phyloP scores from a whole-genome alignment of 35 echinoderm and acorn worm genomes.

The Hemicentrotus pulcherrimus region DNA sequence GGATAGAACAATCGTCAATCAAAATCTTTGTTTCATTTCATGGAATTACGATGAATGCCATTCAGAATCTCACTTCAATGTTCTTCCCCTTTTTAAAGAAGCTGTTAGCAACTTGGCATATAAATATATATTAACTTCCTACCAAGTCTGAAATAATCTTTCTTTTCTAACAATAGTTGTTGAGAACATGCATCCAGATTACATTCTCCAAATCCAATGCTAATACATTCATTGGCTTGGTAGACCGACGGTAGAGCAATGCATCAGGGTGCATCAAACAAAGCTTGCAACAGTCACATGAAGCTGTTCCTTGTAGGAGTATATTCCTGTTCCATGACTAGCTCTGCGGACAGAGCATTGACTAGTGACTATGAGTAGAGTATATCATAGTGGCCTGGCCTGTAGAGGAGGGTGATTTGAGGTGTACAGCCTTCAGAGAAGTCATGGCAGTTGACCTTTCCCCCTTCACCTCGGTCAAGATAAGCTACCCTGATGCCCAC shows the following conservation, averaged over 20 bases:
- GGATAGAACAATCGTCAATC: no score
- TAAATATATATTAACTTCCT: not conserved
- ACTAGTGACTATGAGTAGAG: conserved; percentile 64
- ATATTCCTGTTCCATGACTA: not conserved
- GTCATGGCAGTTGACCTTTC: conserved; percentile 92
- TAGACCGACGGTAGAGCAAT: not conserved
- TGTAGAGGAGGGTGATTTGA: conserved; percentile 83
- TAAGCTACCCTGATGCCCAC: conserved; percentile 93
- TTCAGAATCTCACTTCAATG: not conserved
- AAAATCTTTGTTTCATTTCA: not conserved
- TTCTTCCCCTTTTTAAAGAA: not conserved
- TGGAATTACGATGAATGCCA: not conserved
- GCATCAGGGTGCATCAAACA: not conserved
- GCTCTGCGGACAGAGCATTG: not conserved
- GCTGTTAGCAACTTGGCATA: not conserved
- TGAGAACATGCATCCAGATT: not conserved
- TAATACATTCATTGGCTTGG: not conserved
- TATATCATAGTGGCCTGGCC: conserved; percentile 99
- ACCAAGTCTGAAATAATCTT: not conserved
- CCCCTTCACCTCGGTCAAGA: conserved; percentile 74
- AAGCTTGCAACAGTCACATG: not conserved
- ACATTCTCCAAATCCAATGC: not conserved
- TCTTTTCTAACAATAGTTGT: not conserved
- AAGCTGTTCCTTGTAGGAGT: not conserved
- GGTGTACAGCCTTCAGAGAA: conserved; percentile 86